Evolutionary conservation across 2,113 vertebrate genomes (phyloP), one percentile per base, ranked within the genome.

Genomic region (Caretta caretta): DNA sequence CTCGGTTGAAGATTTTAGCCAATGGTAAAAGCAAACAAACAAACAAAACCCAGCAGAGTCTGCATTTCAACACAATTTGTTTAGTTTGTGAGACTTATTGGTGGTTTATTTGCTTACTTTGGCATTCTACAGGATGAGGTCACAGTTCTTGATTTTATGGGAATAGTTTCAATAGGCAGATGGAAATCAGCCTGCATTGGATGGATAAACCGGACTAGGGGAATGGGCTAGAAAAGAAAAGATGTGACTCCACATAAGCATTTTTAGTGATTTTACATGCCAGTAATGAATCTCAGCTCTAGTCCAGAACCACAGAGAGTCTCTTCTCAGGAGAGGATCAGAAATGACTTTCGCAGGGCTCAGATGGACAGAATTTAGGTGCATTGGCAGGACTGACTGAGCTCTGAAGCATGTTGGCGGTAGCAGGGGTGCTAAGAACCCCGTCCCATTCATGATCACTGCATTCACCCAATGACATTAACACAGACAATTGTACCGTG

Each of bases 61-160:
- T 0, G 1, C 13, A 8, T 80, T n/a, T 80, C 17, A 13, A 17
- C 50, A 35, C 50, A n/a, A n/a, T 6, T 9, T n/a, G 49, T 80
- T 80, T n/a, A 49, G 31, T 80, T 50, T 80, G 79, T 31, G 31
- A 78, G 75, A 46, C 3, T 12, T 24, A 27, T 48, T 78, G 42
- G 75, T 38, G 65, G 17, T 22, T 72, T 38, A 72, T 78, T 78
- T 7, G 12, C 46, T 48, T 48, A 78, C 42, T 78, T 78, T 78
- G 75, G 42, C 75, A 14, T 78, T 78, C 46, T 48, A 78, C 1
- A 14, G 38, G 42, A 22, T 78, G 75, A 78, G 75, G 25, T 78
- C 75, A 78, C 46, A 27, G 42, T 27, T 78, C 42, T 48, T 78
- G 75, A 78, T 48, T 48, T 78, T 46, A 78, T 46, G 42, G 24